A percentile compares a stretch with the other conserved stretches of the same genome.
These are phyloP conservation scores for Stomatorhinus walkeri DNA, from an alignment of 2,797 vertebrate genomes.

Conservation along the genomic window DNA sequence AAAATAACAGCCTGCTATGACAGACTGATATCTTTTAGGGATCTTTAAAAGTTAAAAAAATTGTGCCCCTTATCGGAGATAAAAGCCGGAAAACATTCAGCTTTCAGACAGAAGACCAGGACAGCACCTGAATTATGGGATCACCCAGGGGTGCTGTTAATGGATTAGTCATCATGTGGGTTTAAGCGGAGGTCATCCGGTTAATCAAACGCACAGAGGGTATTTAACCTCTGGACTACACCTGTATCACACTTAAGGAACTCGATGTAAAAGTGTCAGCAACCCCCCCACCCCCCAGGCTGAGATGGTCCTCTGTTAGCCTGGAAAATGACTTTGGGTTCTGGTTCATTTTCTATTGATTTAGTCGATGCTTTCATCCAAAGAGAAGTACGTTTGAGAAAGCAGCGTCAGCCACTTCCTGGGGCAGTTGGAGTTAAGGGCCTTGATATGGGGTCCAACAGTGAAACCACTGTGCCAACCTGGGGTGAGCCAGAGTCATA, in stretches of 20 bases:
- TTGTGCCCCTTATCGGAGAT: too few species aligned
- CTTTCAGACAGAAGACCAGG: constrained; percentile 8
- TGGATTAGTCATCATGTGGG: constrained; percentile 32
- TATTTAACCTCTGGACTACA: background rate
- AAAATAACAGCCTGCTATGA: background rate
- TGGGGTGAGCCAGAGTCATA: background rate
- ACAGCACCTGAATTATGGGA: background rate
- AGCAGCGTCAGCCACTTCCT: background rate
- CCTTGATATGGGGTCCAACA: background rate
- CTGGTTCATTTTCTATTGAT: background rate
- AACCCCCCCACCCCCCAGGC: background rate
- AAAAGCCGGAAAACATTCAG: background rate
- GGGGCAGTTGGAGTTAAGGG: background rate
- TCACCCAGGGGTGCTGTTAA: constrained; percentile 25
- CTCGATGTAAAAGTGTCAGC: background rate
- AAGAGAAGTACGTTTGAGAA: background rate
- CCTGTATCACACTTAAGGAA: background rate
- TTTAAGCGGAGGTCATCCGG: constrained; percentile 23
- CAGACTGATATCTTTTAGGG: background rate
- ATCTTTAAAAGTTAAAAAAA: background rate
- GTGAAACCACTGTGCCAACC: background rate
- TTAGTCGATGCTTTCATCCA: background rate
- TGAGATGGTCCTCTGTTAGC: background rate
- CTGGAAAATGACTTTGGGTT: background rate
- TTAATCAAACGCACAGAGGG: constrained; percentile 17